Evolutionary conservation across 2,888 invertebrate species (phyloP), one percentile per base, ranked within the genome.

Genomic region (Pogonocherus hispidulus): DNA sequence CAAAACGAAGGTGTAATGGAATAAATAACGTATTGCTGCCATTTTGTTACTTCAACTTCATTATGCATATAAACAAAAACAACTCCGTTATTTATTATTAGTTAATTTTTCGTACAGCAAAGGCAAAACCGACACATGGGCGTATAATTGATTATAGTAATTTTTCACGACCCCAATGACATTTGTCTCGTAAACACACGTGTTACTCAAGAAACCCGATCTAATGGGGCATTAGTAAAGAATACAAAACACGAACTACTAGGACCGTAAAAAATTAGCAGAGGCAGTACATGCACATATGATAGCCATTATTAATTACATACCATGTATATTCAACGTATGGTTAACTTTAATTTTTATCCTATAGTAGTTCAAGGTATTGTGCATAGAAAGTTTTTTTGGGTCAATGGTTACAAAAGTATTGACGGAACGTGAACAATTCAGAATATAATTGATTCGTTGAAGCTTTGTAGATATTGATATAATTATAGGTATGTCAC

Each of bases 141-240:
- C 62, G 54, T 55, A 80, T 83, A 82, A 84, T 83, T 84, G 81
- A 84, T 84, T 83, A 80, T 72, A 77, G 82, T 79, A 83, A 83
- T 84, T 83, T 82, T 83, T 84, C 83, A 84, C 78, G 76, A 83
- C 79, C 79, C 78, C 74, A 70, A 69, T 77, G 82, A 82, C 83
- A 81, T 82, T 79, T 80, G 82, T 78, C 79, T 71, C 66, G 56
- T 67, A 73, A 72, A 76, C 82, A 78, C 80, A 80, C 79, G 80
- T 81, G 82, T 80, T 75, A 69, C 73, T 70, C 72, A 75, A 78
- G 80, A 81, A 81, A 81, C 76, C 71, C 67, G 78, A 79, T 80
- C 80, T 81, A 81, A 83, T 83, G 76, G 79, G 74, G 76, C 78
- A 82, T 82, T 83, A 80, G 82, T 81, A 79, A 75, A 76, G 67